Evolutionary conservation across 2,888 invertebrate species (phyloP).

Genomic region (Cenopis cana): DNA sequence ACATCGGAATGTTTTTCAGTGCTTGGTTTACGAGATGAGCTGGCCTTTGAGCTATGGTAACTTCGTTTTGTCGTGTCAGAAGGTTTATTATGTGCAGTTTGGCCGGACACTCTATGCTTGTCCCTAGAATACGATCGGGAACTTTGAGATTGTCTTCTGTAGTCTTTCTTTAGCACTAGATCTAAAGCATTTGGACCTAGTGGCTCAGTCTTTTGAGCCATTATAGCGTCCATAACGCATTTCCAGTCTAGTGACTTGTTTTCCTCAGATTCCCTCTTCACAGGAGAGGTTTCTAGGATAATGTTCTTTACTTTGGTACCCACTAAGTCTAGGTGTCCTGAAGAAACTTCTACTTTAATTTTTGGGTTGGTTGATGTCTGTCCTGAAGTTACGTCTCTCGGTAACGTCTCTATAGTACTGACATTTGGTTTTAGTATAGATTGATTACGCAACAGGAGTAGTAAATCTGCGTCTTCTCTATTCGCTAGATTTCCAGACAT

Average conservation of each 20-base stretch:
- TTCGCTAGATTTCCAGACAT: slow-evolving; percentile 4
- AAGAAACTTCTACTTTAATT: slow-evolving; percentile 15
- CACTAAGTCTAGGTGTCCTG: slow-evolving; percentile 2
- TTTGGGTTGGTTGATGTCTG: not conserved
- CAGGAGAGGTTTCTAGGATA: not conserved
- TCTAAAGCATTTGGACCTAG: slow-evolving; percentile 71
- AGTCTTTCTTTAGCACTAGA: slow-evolving; percentile 64
- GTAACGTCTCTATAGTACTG: not conserved
- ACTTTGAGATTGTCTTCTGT: slow-evolving; percentile 53
- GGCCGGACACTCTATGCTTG: slow-evolving; percentile 21
- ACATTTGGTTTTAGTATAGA: slow-evolving; percentile 14
- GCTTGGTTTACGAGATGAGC: slow-evolving; percentile 25
- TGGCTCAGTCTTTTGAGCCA: slow-evolving; percentile 72
- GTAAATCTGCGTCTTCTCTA: slow-evolving; percentile 36
- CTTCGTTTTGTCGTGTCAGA: slow-evolving; percentile 25
- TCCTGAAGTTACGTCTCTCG: not conserved
- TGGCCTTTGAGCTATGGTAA: slow-evolving; percentile 12
- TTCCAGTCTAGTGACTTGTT: slow-evolving; percentile 63
- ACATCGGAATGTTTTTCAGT: slow-evolving; percentile 11
- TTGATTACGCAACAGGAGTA: slow-evolving; percentile 33
- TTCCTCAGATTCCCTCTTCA: slow-evolving; percentile 14
- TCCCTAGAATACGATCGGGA: slow-evolving; percentile 51
- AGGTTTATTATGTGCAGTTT: slow-evolving; percentile 22
- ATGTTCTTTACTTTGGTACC: slow-evolving; percentile 19
- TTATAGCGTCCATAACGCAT: slow-evolving; percentile 69